phyloP scores from a whole-genome alignment of 2,888 invertebrate genomes.

The Dasysyrphus tricinctus region DNA sequence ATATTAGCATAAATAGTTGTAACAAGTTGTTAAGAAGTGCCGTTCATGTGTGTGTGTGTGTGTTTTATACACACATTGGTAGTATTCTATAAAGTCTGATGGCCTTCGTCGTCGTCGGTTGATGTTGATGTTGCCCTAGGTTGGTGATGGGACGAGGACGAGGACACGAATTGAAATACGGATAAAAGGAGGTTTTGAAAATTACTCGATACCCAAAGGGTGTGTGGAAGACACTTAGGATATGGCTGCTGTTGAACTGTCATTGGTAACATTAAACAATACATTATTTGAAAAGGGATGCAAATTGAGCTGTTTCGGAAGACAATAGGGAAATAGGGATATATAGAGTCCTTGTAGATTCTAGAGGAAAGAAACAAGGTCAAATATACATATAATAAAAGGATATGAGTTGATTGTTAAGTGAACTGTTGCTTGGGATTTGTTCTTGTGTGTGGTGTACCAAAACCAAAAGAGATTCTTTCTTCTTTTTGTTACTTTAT shows the following conservation, averaged over 20 bases:
- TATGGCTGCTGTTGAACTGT: slow-evolving; percentile 38
- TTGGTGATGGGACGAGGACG: neutral
- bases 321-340: slow-evolving; percentile 33
- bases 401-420: slow-evolving; percentile 20
- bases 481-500: neutral
- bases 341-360: slow-evolving; percentile 16
- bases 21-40: slow-evolving; percentile 73
- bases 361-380: neutral
- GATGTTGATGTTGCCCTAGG: neutral
- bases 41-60: slow-evolving; percentile 59
- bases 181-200: slow-evolving; percentile 46
- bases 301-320: slow-evolving; percentile 62
- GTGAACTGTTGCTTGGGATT: slow-evolving; percentile 28
- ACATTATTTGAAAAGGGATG: slow-evolving; percentile 45
- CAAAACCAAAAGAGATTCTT: too few relatives aligned
- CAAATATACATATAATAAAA: neutral
- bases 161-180: slow-evolving; percentile 52
- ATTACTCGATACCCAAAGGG: slow-evolving; percentile 52
- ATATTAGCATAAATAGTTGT: slow-evolving; percentile 72
- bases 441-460: neutral
- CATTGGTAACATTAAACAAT: slow-evolving; percentile 56
- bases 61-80: slow-evolving; percentile 48
- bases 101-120: slow-evolving; percentile 34
- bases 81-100: slow-evolving; percentile 25
- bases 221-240: slow-evolving; percentile 15